Evolutionary conservation across 2,888 invertebrate genomes (phyloP).

Genomic region (Eilema depressum): DNA sequence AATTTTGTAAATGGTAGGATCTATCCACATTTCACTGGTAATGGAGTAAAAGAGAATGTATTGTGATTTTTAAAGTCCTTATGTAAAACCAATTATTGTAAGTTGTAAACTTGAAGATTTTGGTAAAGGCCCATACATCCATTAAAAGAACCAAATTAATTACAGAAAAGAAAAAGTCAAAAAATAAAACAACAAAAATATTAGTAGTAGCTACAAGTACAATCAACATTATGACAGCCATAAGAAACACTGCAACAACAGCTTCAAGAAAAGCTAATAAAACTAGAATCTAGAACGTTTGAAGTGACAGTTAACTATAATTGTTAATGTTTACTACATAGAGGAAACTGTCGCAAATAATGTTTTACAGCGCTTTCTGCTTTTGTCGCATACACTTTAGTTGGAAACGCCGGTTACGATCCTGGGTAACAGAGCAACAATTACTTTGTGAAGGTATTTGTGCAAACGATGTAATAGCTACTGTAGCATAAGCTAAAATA

Average conservation of each 20-base stretch:
- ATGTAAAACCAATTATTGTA: no score
- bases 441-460: background rate
- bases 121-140: no score
- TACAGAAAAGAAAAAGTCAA: background rate
- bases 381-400: background rate
- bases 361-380: background rate
- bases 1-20: no score
- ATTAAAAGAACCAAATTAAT: background rate
- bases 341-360: background rate
- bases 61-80: no score
- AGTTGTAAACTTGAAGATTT: no score
- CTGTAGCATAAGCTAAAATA: no score
- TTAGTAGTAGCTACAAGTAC: background rate
- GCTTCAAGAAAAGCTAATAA: constrained; percentile 11
- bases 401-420: background rate
- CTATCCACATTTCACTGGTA: no score
- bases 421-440: background rate
- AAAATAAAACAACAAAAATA: background rate
- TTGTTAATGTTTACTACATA: constrained; percentile 7
- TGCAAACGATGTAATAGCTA: background rate
- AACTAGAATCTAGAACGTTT: constrained; percentile 10
- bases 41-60: no score
- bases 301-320: constrained; percentile 12
- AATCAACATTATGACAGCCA: background rate
- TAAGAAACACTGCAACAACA: constrained; percentile 3